phyloP scores from a whole-genome alignment of 2,888 invertebrate genomes.

The Hyppa rectilinea region DNA sequence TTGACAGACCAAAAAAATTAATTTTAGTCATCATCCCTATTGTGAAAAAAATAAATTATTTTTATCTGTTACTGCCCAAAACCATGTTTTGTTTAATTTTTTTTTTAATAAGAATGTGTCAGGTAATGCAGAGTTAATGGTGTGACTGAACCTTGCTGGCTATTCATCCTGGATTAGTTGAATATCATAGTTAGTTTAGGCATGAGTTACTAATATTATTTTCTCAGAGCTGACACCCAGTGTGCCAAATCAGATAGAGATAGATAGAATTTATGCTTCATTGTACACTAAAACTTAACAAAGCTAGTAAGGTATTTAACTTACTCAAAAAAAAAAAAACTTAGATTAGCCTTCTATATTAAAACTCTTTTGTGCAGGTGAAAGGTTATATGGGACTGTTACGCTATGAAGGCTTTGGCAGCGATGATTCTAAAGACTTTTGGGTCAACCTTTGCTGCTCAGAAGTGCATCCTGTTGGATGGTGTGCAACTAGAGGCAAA shows the following conservation, averaged over 20 bases:
- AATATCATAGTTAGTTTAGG: too few relatives aligned
- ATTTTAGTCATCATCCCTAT: too few relatives aligned
- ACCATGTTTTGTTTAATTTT: background rate
- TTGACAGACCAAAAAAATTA: too few relatives aligned
- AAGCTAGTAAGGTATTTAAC: background rate
- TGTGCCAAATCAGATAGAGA: background rate
- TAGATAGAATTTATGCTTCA: background rate
- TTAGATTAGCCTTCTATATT: background rate
- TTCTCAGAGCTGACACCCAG: background rate
- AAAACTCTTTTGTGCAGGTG: conserved; percentile 84
- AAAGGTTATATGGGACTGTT: conserved; percentile 96
- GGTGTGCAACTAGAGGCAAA: conserved; percentile 99
- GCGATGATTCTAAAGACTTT: conserved; percentile 97
- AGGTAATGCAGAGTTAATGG: background rate
- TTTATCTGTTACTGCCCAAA: background rate
- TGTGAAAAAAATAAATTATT: too few relatives aligned
- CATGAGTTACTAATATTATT: background rate
- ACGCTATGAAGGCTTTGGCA: conserved; percentile 98
- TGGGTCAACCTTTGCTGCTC: conserved; percentile 99
- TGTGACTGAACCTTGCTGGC: background rate
- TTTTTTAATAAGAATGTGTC: background rate
- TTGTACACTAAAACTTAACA: background rate
- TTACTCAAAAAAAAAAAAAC: background rate
- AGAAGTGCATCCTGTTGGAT: conserved; percentile 99
- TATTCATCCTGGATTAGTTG: too few relatives aligned